Evolutionary conservation across 2,797 vertebrate species (phyloP).

Genomic region (Thaleichthys pacificus): DNA sequence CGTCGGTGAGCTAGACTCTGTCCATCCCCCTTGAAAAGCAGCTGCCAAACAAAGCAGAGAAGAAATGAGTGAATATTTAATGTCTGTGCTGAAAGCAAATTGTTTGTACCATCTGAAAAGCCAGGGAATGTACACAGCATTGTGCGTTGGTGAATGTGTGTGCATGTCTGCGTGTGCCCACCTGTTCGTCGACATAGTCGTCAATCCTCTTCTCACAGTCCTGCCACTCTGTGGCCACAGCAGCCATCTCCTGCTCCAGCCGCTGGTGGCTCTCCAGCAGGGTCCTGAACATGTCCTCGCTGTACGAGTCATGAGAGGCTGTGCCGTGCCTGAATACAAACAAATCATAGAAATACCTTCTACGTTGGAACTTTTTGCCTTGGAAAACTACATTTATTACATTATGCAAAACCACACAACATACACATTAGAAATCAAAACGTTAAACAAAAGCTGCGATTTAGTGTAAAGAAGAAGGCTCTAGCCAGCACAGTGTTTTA

Average conservation of each 20-base stretch:
- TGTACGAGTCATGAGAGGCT: conserved; percentile 87
- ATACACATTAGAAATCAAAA: neutral
- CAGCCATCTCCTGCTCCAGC: conserved; percentile 90
- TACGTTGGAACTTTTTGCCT: no score
- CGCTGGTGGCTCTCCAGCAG: conserved; percentile 89
- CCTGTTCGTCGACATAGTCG: conserved; percentile 97
- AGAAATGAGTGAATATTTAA: conserved; percentile 25
- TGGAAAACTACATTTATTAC: no score
- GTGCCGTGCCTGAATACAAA: conserved; percentile 81
- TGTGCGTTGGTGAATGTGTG: neutral
- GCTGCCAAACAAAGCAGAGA: conserved; percentile 47
- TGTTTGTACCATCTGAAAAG: neutral
- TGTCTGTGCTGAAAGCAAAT: neutral
- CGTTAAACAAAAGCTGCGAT: neutral
- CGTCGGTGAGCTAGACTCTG: conserved; percentile 77
- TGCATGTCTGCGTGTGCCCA: conserved; percentile 41
- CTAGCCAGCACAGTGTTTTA: conserved; percentile 62
- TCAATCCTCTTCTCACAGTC: conserved; percentile 98
- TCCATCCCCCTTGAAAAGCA: conserved; percentile 79
- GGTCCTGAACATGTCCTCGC: conserved; percentile 89
- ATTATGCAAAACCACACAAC: neutral
- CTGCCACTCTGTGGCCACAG: conserved; percentile 90
- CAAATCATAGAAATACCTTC: conserved; percentile 2
- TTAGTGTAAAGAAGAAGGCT: neutral
- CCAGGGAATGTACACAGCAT: no score